A percentile compares a stretch with the other conserved stretches of the same genome.
Conservation (phyloP, 2,113 vertebrate species). For the Nothoprocta pentlandii region DNA sequence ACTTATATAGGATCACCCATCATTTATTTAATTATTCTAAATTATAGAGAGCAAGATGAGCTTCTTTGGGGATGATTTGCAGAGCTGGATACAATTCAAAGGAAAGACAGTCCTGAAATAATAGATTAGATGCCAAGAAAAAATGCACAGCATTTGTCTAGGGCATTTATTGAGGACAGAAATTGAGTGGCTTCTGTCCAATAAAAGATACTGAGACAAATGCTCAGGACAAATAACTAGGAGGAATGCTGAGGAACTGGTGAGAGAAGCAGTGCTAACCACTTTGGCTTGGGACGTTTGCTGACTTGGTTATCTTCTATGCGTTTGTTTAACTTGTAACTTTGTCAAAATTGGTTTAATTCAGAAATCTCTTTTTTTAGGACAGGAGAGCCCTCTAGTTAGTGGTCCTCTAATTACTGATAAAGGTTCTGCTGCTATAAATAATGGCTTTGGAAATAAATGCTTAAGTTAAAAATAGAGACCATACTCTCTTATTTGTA, state of each 20-base stretch:
- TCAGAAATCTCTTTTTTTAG: not conserved
- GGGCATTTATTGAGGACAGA: not conserved
- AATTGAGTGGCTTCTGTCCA: not conserved
- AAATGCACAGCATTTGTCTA: not conserved
- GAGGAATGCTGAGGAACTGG: not conserved
- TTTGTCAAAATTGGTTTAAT: not conserved
- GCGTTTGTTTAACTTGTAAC: not conserved
- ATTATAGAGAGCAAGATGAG: not conserved
- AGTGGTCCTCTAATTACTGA: not conserved
- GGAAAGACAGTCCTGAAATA: not conserved
- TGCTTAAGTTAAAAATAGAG: not conserved
- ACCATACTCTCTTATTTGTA: not conserved
- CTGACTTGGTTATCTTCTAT: not conserved
- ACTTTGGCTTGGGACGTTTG: not conserved
- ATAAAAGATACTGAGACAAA: not conserved
- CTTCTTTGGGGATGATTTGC: not conserved
- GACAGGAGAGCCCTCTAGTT: not conserved
- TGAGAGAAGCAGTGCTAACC: not conserved
- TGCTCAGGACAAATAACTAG: not conserved
- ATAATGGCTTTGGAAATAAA: not conserved
- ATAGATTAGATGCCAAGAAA: not conserved
- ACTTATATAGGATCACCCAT: not conserved
- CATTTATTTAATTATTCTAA: not conserved
- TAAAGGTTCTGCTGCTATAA: not conserved
- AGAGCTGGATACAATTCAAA: not conserved